phyloP scores from a whole-genome alignment of 2,888 invertebrate genomes.

The Melieria crassipennis region DNA sequence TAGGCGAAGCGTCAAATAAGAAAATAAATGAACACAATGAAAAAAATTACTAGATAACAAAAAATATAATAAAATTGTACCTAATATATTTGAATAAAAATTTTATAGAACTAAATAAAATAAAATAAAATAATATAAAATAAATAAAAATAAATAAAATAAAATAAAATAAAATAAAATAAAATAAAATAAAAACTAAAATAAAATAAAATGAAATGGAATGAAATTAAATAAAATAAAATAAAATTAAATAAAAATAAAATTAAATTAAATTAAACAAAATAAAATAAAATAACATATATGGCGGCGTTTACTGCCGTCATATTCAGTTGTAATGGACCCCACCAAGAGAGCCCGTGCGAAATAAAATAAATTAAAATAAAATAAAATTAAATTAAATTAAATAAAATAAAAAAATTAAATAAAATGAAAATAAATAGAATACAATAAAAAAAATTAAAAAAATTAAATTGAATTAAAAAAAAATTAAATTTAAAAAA shows the following conservation, averaged over 20 bases:
- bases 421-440: neutral
- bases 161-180: neutral
- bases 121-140: neutral
- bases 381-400: neutral
- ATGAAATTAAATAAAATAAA: neutral
- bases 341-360: too few relatives aligned
- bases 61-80: too few relatives aligned
- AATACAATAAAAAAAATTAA: neutral
- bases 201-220: neutral
- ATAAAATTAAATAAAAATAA: neutral
- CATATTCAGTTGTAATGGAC: too few relatives aligned
- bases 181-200: too few relatives aligned
- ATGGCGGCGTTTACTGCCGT: too few relatives aligned
- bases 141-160: neutral
- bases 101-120: neutral
- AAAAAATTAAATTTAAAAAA: neutral
- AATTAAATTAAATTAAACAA: neutral
- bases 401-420: neutral
- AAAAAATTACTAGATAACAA: neutral
- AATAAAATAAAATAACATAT: neutral
- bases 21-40: neutral
- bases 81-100: too few relatives aligned
- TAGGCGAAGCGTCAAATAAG: too few relatives aligned
- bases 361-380: neutral
- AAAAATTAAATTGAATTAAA: neutral